A percentile compares a stretch with the other conserved stretches of the same genome.
Conservation (phyloP, 1,140 invertebrate species). For the Argopecten irradians region DNA sequence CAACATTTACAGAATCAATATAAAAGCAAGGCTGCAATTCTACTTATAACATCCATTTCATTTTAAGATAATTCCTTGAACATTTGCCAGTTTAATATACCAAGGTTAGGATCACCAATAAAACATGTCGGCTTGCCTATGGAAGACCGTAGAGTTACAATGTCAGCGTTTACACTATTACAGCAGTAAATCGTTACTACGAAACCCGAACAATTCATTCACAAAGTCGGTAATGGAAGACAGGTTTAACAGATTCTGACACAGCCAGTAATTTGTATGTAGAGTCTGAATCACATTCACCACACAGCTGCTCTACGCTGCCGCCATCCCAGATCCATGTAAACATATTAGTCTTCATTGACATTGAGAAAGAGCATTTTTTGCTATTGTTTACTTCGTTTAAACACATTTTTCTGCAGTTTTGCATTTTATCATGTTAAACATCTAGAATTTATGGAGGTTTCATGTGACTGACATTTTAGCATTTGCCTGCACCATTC, state of each 20-base stretch:
- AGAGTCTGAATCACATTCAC: neutral
- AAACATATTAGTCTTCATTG: neutral
- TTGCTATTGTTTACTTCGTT: no score
- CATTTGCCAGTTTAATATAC: neutral
- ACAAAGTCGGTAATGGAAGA: neutral
- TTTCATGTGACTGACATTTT: no score
- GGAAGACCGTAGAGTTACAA: neutral
- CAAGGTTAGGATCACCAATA: neutral
- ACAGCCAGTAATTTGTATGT: conserved; percentile 15
- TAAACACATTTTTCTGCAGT: no score
- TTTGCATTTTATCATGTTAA: no score
- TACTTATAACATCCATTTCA: neutral
- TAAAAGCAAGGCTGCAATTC: neutral
- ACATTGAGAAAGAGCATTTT: neutral
- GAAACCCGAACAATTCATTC: neutral
- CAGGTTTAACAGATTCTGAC: neutral
- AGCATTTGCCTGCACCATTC: no score
- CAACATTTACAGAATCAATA: neutral
- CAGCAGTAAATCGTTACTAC: neutral
- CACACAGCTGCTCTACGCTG: neutral
- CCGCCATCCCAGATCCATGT: neutral
- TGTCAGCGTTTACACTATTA: neutral
- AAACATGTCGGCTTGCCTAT: neutral
- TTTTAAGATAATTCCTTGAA: neutral
- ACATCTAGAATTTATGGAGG: no score